Base-by-base conservation (phyloP, 2,113 vertebrate species). In the Phylloscopus trochilus region DNA sequence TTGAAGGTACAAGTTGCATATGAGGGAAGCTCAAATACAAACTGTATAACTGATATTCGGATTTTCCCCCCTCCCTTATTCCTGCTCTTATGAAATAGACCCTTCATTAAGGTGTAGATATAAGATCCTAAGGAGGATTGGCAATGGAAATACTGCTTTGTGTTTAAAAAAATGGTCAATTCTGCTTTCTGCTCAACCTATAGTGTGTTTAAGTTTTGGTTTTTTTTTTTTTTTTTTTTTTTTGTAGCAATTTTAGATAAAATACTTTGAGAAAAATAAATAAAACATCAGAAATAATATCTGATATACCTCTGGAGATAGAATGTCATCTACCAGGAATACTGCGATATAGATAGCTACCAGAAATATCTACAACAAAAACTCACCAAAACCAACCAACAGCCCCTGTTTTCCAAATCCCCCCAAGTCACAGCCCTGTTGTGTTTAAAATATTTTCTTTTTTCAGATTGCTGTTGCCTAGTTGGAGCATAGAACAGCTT, bases 381-480 rank as follows among this genome's bases (percentile, higher is more conserved):
- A 13, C 8, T 10, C 2, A 15, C 56, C 70, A 28, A 2, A 39
- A 22, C 24, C 12, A 30, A 37, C 18, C 7, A 35, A 51, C 31
- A 11, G 17, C 3, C 17, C 5, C 4, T 0, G 1, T 21, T 41
- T 80, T 46, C 35, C 28, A 44, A 44, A 49, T 43, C 17, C 1
- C 21, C 33, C 17, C 13, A 35, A 44, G 13, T 16, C 27, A 16
- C 44, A 55, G 27, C 2, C 8, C 13, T 59, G 15, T 63, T 13
- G 11, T 52, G 9, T 47, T 79, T 47, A 3, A 76, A 73, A 7
- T 55, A 7, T 60, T 86, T 47, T 66, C 11, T 64, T 46, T 53
- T 55, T 87, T 70, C 23, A 44, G 6, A 30, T 44, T 68, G 7
- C 19, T 68, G 8, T 73, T 80, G 22, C 39, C 24, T 86, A 28